phyloP scores from a whole-genome alignment of 2,113 vertebrate genomes.

The Emberiza fucata region DNA sequence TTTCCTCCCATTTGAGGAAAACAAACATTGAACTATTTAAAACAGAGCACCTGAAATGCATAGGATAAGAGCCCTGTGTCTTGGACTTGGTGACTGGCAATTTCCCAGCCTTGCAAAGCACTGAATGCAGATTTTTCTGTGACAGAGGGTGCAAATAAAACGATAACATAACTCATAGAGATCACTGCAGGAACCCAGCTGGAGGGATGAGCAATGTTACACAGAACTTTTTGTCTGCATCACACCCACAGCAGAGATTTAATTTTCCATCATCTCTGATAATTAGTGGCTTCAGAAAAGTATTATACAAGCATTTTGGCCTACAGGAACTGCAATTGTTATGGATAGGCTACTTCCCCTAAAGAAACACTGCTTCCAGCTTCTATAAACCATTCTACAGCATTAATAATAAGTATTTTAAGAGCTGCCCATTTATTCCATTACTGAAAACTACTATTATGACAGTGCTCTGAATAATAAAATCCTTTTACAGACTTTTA shows the following conservation, averaged over 20 bases:
- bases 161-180: background rate
- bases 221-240: background rate
- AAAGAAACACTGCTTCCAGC: background rate
- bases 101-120: background rate
- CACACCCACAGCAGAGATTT: background rate
- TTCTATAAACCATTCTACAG: background rate
- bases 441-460: background rate
- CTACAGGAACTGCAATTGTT: background rate
- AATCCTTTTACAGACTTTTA: background rate
- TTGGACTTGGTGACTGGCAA: background rate
- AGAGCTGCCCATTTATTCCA: background rate
- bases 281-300: background rate
- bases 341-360: background rate
- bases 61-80: background rate
- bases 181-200: background rate
- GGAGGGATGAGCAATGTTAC: background rate
- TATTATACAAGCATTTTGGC: background rate
- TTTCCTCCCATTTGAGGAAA: rapidly evolving
- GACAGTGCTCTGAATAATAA: background rate
- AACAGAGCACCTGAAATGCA: background rate
- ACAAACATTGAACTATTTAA: background rate
- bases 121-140: background rate
- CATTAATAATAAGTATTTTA: background rate
- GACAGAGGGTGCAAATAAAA: background rate
- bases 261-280: background rate